phyloP scores from a whole-genome alignment of 2,797 vertebrate genomes.

The Alcedo atthis region DNA sequence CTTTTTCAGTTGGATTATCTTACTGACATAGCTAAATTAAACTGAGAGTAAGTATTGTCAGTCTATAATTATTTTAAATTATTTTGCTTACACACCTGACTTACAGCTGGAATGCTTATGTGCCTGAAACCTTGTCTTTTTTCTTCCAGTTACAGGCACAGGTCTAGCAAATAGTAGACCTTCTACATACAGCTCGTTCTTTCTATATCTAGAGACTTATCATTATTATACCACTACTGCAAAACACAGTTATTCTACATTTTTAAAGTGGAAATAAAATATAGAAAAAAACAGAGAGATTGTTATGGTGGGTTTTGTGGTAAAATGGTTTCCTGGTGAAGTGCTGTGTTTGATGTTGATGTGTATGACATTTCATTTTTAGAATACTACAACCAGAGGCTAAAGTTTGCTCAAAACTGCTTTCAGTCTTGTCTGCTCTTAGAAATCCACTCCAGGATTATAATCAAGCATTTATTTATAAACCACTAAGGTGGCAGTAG shows the following conservation, averaged over 20 bases:
- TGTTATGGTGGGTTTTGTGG: neutral
- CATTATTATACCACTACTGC: neutral
- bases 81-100: neutral
- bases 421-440: neutral
- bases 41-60: neutral
- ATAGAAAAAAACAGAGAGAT: neutral
- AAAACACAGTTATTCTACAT: neutral
- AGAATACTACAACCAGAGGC: neutral
- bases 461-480: conserved; percentile 20
- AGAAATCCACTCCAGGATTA: neutral
- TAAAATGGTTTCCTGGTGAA: neutral
- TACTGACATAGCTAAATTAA: neutral
- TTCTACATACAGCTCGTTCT: neutral
- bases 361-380: conserved; percentile 13
- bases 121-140: neutral
- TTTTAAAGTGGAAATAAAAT: neutral
- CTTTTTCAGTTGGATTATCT: neutral
- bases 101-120: neutral
- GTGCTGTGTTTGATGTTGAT: neutral
- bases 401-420: neutral
- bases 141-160: neutral
- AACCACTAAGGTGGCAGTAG: neutral
- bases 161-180: neutral
- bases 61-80: neutral
- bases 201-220: neutral